These are phyloP conservation scores for Chinchilla lanigera DNA, from an alignment of 2,113 vertebrate species.

Conservation along the genomic window DNA sequence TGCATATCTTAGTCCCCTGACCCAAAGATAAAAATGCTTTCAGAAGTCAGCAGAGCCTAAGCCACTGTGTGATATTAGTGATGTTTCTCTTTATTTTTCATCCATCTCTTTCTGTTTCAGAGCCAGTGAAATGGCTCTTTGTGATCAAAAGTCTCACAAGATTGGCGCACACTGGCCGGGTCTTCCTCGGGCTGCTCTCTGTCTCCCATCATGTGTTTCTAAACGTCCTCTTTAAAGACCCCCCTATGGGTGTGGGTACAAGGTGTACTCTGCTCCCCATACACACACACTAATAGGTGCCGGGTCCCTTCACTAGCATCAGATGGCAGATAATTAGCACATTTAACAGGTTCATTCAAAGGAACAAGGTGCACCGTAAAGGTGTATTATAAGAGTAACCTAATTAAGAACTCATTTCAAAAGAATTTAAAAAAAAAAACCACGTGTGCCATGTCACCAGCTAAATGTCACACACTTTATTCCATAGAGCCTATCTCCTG, in stretches of 20 bases:
- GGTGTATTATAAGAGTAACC: not conserved
- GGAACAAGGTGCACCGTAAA: not conserved
- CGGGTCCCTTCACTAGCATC: not conserved
- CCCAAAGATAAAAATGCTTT: not conserved
- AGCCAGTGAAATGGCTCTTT: not conserved
- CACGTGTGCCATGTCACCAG: not conserved
- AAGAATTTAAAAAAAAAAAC: not conserved
- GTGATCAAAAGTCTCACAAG: not conserved
- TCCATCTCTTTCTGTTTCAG: not conserved
- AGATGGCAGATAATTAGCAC: not conserved
- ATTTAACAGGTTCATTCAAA: not conserved
- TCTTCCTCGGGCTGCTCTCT: not conserved
- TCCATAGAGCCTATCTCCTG: not conserved
- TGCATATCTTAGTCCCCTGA: not conserved
- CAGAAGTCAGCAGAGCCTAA: not conserved
- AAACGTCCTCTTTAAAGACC: not conserved
- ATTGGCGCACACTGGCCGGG: not conserved
- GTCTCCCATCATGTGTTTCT: not conserved
- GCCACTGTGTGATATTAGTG: not conserved
- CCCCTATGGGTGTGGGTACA: not conserved
- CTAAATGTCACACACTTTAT: constrained; percentile 63
- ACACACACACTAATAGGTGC: no score
- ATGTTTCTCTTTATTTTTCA: not conserved
- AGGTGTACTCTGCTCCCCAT: fast-evolving
- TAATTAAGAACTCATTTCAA: not conserved